These are phyloP conservation scores for Aphaenogaster rudis DNA, from an alignment of 1,140 invertebrate genomes.

Conservation along the genomic window DNA sequence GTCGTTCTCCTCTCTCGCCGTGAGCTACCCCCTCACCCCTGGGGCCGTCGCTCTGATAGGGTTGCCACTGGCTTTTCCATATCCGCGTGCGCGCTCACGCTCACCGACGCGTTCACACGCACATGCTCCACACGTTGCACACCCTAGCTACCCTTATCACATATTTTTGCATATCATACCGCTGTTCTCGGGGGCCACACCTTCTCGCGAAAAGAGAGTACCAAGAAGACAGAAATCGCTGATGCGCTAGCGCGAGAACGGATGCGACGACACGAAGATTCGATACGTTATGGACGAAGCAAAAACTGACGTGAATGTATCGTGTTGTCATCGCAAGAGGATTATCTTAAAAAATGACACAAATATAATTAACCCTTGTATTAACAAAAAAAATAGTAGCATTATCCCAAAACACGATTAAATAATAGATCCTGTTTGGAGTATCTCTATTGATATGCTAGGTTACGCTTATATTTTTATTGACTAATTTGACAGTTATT, in stretches of 20 bases:
- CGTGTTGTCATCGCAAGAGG: not conserved
- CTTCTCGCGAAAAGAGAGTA: slow-evolving; percentile 63
- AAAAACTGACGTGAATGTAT: not conserved
- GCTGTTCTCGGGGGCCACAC: slow-evolving; percentile 74
- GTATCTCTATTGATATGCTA: not conserved
- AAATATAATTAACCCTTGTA: not conserved
- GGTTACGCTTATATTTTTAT: not conserved
- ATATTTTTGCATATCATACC: slow-evolving; percentile 83
- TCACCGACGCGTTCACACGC: slow-evolving; percentile 19
- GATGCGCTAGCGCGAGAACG: slow-evolving; percentile 55
- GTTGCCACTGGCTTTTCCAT: slow-evolving; percentile 79
- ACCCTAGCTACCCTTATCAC: slow-evolving; percentile 79
- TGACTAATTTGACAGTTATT: not conserved
- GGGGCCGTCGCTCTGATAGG: slow-evolving; percentile 77
- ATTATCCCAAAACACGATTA: not conserved
- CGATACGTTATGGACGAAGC: not conserved
- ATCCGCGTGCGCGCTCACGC: slow-evolving; percentile 69
- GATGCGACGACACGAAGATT: slow-evolving; percentile 53
- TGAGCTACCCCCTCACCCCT: slow-evolving; percentile 55
- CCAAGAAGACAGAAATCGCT: slow-evolving; percentile 71
- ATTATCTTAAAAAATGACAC: not conserved
- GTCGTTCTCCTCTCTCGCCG: slow-evolving; percentile 66
- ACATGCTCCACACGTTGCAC: slow-evolving; percentile 52
- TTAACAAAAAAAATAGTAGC: not conserved
- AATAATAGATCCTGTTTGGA: not conserved